phyloP scores from a whole-genome alignment of 2,888 invertebrate species.

The Biston betularia region DNA sequence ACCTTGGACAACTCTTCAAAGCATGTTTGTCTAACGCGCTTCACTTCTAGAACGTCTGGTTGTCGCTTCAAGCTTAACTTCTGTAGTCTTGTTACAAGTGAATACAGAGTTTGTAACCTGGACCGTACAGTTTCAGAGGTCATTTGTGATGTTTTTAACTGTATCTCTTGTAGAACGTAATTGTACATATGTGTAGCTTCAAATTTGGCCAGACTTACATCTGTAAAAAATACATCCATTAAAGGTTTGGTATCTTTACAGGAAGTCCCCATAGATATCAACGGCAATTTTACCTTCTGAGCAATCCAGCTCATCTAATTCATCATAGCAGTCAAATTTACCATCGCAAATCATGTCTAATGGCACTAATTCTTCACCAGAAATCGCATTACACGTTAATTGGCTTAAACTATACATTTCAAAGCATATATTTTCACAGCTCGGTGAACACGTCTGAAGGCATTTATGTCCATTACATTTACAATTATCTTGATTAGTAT shows the following conservation, averaged over 20 bases:
- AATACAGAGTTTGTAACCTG: constrained; percentile 52
- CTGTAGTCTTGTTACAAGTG: constrained; percentile 54
- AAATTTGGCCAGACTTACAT: constrained; percentile 54
- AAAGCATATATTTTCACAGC: constrained; percentile 65
- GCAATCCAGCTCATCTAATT: constrained; percentile 70
- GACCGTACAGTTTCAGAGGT: constrained; percentile 48
- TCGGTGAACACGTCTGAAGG: constrained; percentile 51
- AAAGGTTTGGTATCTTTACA: neutral
- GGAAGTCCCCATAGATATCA: neutral
- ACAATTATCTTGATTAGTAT: constrained; percentile 56
- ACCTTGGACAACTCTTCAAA: constrained; percentile 56
- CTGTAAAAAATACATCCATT: constrained; percentile 47
- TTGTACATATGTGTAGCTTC: constrained; percentile 61
- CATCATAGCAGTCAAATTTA: constrained; percentile 74
- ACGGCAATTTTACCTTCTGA: constrained; percentile 51
- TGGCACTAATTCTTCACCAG: constrained; percentile 52
- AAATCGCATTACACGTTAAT: constrained; percentile 64
- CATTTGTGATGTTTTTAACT: constrained; percentile 51
- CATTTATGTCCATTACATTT: constrained; percentile 59
- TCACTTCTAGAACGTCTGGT: constrained; percentile 49
- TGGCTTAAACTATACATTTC: constrained; percentile 60
- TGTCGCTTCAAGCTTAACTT: constrained; percentile 48
- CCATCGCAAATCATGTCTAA: constrained; percentile 72
- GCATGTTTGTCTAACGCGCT: constrained; percentile 55
- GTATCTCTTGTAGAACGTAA: constrained; percentile 54